A percentile compares a stretch with the other conserved stretches of the same genome.
phyloP scores from a whole-genome alignment of 2,888 invertebrate genomes.

The Gymnosoma rotundatum region DNA sequence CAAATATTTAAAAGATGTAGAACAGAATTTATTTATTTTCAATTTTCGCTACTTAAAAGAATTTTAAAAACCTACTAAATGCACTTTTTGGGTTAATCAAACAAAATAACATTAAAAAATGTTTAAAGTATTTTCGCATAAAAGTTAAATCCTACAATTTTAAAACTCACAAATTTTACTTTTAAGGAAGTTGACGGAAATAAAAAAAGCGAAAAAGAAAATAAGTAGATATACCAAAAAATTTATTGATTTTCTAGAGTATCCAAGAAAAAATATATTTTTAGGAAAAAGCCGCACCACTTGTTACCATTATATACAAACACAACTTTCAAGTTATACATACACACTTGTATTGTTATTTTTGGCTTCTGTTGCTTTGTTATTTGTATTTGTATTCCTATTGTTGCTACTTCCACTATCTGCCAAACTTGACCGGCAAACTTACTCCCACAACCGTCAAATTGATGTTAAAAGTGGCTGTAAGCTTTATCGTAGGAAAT shows the following conservation, averaged over 20 bases:
- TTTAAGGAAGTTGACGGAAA: not conserved
- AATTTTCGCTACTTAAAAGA: too few relatives aligned
- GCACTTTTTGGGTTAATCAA: too few relatives aligned
- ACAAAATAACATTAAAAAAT: too few relatives aligned
- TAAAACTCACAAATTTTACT: not conserved
- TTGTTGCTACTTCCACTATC: not conserved
- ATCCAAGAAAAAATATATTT: not conserved
- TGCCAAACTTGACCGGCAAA: not conserved
- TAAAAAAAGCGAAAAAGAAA: not conserved
- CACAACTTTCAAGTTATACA: not conserved
- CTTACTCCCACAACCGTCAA: not conserved
- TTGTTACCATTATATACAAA: conserved; percentile 3
- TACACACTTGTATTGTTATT: not conserved
- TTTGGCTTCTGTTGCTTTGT: not conserved
- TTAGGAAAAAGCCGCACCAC: conserved; percentile 7
- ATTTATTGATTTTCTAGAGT: conserved; percentile 56
- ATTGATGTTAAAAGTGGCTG: not conserved
- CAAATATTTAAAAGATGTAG: too few relatives aligned
- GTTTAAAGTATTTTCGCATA: too few relatives aligned
- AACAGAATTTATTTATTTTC: too few relatives aligned
- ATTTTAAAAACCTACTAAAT: too few relatives aligned
- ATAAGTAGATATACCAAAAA: conserved; percentile 38
- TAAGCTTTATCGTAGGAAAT: too few relatives aligned
- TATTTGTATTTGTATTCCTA: not conserved
- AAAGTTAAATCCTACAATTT: too few relatives aligned